These are phyloP conservation scores for Drosophila flavopinicola DNA, from an alignment of 2,888 invertebrate species.

Conservation along the genomic window DNA sequence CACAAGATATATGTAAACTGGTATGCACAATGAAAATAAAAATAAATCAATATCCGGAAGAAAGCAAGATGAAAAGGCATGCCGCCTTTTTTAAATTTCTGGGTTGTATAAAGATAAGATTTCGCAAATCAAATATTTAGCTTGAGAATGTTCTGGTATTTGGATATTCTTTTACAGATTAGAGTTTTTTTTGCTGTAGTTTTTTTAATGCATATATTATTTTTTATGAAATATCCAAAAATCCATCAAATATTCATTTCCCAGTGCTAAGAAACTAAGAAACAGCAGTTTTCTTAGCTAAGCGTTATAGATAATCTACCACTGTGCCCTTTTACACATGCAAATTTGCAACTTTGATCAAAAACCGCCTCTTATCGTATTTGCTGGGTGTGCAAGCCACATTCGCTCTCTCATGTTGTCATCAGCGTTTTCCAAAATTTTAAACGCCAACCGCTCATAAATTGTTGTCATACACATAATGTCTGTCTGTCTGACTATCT, in stretches of 20 bases:
- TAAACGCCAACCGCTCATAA: constrained; percentile 67
- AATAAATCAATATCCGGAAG: constrained; percentile 16
- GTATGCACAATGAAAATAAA: background rate
- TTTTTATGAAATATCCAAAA: background rate
- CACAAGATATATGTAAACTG: constrained; percentile 4
- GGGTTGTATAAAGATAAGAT: constrained; percentile 4
- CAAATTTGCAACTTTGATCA: too few relatives aligned
- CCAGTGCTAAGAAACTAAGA: too few relatives aligned
- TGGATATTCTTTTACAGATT: too few relatives aligned
- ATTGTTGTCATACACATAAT: constrained; percentile 55
- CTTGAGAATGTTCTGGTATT: background rate
- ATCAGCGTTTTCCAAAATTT: constrained; percentile 48
- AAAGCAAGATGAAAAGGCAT: constrained; percentile 4
- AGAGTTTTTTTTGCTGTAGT: too few relatives aligned
- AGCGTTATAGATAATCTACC: background rate
- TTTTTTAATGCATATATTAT: too few relatives aligned
- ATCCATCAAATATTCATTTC: too few relatives aligned
- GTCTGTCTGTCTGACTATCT: background rate
- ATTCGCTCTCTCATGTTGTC: constrained; percentile 43
- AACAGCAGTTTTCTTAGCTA: too few relatives aligned
- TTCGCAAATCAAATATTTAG: constrained; percentile 11
- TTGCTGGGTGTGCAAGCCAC: constrained; percentile 24
- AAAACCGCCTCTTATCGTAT: too few relatives aligned
- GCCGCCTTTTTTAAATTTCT: background rate
- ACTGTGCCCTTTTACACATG: background rate